Evolutionary conservation across 2,888 invertebrate genomes (phyloP), one percentile per base, ranked within the genome.

Genomic region (Pristionchus japonicus): DNA sequence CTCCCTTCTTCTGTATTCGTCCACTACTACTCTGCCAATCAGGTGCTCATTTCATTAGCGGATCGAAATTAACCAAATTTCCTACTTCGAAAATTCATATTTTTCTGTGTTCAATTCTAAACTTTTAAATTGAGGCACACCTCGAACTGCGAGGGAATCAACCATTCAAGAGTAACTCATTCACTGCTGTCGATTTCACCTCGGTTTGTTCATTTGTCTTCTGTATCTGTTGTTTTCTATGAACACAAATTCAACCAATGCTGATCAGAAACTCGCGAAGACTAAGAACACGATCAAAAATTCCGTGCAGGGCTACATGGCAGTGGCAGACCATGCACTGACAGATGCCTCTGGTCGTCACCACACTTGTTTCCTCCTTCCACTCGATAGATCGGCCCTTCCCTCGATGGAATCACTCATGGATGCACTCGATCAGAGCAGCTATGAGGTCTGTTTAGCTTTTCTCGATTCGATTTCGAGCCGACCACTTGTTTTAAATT

Each of bases 131-230:
- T n/a, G 92, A 93, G 88, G 92, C 91, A 1, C 93, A 94, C 84
- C 93, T 94, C 43, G 94, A 94, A 87, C 89, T 94, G 47, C 89
- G 92, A 40, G 94, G 94, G 20, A 94, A 93, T 89, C 88, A 89
- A 23, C 94, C 94, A 17, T 93, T 94, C 89, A 93, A 93, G 87
- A 93, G 93, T 88, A 94, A 94, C 88, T 93, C 93, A n/a, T 94
- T 94, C 89, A 94, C 94, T 9, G 94, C 93, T 4, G 89, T 94
- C 31, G 94, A 94, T 87, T 94, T 94, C 80, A 89, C 88, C 27
- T 93, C 94, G 87, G 93, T 93, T 85, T 88, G 91, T 67, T 49
- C n/a, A n/a, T n/a, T n/a, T n/a, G n/a, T n/a, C n/a, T n/a, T n/a
- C n/a, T n/a, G n/a, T n/a, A n/a, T n/a, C n/a, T n/a, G n/a, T n/a